Evolutionary conservation across 2,113 vertebrate genomes (phyloP).

Genomic region (Tauraco erythrolophus): DNA sequence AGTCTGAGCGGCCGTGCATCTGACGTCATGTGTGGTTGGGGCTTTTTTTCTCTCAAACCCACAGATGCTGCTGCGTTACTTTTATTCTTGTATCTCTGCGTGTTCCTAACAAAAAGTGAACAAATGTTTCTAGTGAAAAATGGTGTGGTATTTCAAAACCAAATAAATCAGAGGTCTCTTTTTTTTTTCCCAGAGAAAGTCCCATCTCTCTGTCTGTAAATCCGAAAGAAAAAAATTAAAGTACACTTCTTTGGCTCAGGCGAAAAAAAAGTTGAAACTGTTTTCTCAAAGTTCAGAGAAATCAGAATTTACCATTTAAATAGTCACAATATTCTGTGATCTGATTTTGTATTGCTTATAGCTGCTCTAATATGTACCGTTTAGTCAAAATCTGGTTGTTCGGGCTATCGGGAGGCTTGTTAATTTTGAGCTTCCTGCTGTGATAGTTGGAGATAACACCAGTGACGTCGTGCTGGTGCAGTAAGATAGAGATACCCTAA

Average conservation of each 20-base stretch:
- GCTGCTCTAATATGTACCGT: neutral
- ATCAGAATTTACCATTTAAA: neutral
- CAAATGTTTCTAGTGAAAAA: neutral
- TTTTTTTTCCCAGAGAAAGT: neutral
- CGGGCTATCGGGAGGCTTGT: neutral
- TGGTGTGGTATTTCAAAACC: accelerated
- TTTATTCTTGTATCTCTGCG: neutral
- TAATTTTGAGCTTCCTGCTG: neutral
- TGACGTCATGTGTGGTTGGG: neutral
- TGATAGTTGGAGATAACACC: neutral
- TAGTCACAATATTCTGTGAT: neutral
- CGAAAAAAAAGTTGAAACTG: neutral
- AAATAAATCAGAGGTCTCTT: neutral
- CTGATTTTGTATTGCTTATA: neutral
- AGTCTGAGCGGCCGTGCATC: neutral
- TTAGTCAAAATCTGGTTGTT: neutral
- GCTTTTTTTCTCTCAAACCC: neutral
- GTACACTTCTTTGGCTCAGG: too few species aligned
- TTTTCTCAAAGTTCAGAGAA: neutral
- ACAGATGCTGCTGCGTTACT: accelerated
- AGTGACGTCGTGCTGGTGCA: neutral
- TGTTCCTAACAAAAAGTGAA: neutral
- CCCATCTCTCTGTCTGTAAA: neutral
- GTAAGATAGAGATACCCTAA: neutral
- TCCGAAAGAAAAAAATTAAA: neutral